phyloP scores from a whole-genome alignment of 2,797 vertebrate genomes.

The Muscicapa comitata region DNA sequence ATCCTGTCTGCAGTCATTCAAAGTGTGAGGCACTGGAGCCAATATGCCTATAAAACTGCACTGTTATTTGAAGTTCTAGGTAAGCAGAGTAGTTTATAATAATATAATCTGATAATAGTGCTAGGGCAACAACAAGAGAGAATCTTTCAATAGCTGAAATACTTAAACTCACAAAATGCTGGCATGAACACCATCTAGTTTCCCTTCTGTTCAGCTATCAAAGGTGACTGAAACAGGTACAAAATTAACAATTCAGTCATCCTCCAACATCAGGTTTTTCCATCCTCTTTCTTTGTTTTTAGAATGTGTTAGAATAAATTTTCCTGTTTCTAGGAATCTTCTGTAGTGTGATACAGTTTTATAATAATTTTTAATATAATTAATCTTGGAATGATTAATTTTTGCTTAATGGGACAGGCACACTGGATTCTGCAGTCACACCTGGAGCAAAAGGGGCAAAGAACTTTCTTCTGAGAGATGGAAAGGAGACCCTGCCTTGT shows the following conservation, averaged over 20 bases:
- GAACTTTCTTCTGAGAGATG: conserved; percentile 90
- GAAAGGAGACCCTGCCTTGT: conserved; percentile 83
- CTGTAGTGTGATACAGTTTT: background rate
- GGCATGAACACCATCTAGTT: background rate
- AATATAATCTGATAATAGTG: background rate
- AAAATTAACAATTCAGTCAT: background rate
- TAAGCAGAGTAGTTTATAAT: conserved; percentile 39
- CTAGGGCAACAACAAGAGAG: background rate
- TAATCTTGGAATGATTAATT: background rate
- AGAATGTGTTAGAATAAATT: background rate
- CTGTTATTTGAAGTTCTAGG: conserved; percentile 92
- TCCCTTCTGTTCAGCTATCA: background rate
- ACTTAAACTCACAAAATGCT: background rate
- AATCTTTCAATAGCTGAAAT: background rate
- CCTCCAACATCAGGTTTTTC: background rate
- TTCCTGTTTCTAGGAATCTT: background rate
- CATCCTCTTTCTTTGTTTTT: background rate
- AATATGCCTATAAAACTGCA: conserved; percentile 79
- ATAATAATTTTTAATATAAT: background rate
- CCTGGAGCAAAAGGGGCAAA: conserved; percentile 84
- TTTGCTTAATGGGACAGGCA: conserved; percentile 71
- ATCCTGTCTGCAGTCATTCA: conserved; percentile 88
- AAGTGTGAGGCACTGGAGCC: conserved; percentile 92
- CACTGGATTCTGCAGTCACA: conserved; percentile 92
- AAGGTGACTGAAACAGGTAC: background rate